These are phyloP conservation scores for Chrysocyon brachyurus DNA, from an alignment of 2,797 vertebrate genomes.

Conservation along the genomic window DNA sequence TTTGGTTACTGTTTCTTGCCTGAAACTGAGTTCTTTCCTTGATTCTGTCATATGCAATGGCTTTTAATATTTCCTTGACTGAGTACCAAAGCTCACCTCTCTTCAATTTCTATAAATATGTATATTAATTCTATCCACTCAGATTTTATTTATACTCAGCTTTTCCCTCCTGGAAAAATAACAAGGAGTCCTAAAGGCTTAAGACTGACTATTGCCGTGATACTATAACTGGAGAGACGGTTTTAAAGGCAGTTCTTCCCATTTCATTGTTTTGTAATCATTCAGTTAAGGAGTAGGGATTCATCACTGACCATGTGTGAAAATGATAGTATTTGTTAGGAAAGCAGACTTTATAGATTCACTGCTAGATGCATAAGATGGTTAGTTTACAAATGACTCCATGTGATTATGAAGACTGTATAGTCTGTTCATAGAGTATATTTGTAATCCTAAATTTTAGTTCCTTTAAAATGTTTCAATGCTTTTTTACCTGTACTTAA, in stretches of 20 bases:
- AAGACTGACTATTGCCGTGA: background rate
- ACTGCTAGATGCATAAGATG: background rate
- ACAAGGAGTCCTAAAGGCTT: background rate
- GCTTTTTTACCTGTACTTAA: background rate
- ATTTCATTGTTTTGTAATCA: background rate
- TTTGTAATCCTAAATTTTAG: background rate
- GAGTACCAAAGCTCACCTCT: background rate
- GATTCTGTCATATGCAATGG: background rate
- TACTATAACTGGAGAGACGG: background rate
- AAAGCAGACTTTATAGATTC: background rate
- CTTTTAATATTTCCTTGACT: background rate
- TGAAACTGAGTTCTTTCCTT: background rate
- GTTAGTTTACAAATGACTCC: background rate
- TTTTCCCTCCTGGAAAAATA: background rate
- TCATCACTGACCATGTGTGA: background rate
- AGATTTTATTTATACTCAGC: background rate
- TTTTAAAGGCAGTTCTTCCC: background rate
- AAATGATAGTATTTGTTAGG: background rate
- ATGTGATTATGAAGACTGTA: background rate
- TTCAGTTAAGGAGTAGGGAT: background rate
- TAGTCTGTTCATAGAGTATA: background rate
- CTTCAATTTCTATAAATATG: background rate
- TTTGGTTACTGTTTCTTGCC: background rate
- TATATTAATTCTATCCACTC: background rate
- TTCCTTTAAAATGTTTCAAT: slow-evolving; percentile 7